A percentile compares a stretch with the other conserved stretches of the same genome.
These are phyloP conservation scores for Rattus rattus DNA, from an alignment of 2,113 vertebrate genomes.

Conservation along the genomic window DNA sequence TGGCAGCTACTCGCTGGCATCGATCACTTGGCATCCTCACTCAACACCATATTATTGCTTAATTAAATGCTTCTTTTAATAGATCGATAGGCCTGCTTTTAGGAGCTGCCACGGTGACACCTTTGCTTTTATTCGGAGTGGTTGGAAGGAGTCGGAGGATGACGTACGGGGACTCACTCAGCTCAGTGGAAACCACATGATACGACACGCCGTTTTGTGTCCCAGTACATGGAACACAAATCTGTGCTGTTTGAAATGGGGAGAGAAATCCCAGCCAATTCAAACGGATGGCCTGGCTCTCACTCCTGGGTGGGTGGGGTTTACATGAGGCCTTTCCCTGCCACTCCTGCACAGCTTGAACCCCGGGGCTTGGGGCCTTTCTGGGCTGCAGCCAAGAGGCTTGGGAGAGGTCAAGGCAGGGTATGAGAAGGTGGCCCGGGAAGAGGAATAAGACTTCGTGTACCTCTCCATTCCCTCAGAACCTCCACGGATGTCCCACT, in stretches of 20 bases:
- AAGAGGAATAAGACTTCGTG: not conserved
- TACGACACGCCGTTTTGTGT: constrained; percentile 51
- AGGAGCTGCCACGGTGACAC: constrained; percentile 75
- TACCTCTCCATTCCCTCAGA: not conserved
- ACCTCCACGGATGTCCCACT: fast-evolving
- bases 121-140: constrained; percentile 73
- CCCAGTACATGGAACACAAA: constrained; percentile 47
- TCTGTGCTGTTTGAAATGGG: constrained; percentile 70
- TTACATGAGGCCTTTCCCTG: constrained; percentile 76
- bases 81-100: constrained; percentile 78
- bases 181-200: constrained; percentile 64
- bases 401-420: constrained; percentile 54
- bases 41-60: constrained; percentile 78
- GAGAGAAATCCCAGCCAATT: constrained; percentile 77
- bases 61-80: constrained; percentile 86
- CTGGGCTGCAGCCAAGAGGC: constrained; percentile 71
- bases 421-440: not conserved
- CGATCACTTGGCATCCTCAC: constrained; percentile 70
- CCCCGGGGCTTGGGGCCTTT: constrained; percentile 59
- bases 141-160: constrained; percentile 77
- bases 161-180: constrained; percentile 61
- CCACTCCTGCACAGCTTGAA: constrained; percentile 54
- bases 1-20: constrained; percentile 64
- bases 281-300: constrained; percentile 82
- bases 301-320: constrained; percentile 80